phyloP scores from a whole-genome alignment of 2,888 invertebrate genomes.

The Parnassius glacialis region DNA sequence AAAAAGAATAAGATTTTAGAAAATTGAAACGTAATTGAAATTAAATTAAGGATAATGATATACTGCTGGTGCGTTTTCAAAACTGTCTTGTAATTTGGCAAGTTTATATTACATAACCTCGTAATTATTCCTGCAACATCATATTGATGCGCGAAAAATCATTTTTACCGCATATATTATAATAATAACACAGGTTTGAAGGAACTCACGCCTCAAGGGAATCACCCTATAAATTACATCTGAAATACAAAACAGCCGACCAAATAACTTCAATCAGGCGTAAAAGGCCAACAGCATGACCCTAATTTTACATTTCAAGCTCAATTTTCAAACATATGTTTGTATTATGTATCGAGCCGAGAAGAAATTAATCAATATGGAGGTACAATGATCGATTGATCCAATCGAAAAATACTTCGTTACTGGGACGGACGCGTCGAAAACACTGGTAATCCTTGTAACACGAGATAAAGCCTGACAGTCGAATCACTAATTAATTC shows the following conservation, averaged over 20 bases:
- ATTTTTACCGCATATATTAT: slow-evolving; percentile 8
- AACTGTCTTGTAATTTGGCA: background rate
- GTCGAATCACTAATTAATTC: slow-evolving; percentile 56
- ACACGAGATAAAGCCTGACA: slow-evolving; percentile 43
- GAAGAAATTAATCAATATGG: slow-evolving; percentile 31
- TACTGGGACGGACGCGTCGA: slow-evolving; percentile 33
- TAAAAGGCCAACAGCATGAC: background rate
- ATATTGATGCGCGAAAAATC: slow-evolving; percentile 10
- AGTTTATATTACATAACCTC: background rate
- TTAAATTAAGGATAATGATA: background rate
- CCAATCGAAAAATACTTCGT: slow-evolving; percentile 43
- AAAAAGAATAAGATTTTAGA: too few relatives aligned
- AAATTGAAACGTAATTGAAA: too few relatives aligned
- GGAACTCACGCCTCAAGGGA: background rate
- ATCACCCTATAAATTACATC: slow-evolving; percentile 4
- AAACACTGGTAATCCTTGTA: slow-evolving; percentile 41
- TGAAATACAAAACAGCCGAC: slow-evolving; percentile 19
- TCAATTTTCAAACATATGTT: slow-evolving; percentile 3
- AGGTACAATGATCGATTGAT: slow-evolving; percentile 48
- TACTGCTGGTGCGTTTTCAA: background rate
- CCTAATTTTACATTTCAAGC: slow-evolving; percentile 10
- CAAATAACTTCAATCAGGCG: background rate
- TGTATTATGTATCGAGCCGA: slow-evolving; percentile 5
- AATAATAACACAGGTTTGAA: slow-evolving; percentile 16
- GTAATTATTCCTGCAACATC: slow-evolving; percentile 7